These are phyloP conservation scores for Paratilapia polleni DNA, from an alignment of 2,113 vertebrate species.

Conservation along the genomic window DNA sequence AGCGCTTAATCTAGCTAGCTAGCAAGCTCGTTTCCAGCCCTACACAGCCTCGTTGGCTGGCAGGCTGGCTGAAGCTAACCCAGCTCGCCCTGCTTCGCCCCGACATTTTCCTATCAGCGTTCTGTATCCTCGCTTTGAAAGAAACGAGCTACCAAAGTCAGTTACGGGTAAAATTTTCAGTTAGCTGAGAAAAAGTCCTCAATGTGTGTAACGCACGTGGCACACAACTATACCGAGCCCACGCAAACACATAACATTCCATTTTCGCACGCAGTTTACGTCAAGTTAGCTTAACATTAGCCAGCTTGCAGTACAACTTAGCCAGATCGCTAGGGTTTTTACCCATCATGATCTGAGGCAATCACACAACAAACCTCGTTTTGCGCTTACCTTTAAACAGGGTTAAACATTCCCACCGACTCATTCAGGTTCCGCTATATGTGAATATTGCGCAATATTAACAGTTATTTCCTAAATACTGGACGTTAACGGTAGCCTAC, in stretches of 20 bases:
- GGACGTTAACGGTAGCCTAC: constrained; percentile 73
- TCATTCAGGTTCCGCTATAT: constrained; percentile 48
- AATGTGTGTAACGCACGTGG: constrained; percentile 69
- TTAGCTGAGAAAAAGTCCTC: constrained; percentile 2
- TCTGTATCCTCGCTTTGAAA: constrained; percentile 11
- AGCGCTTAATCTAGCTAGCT: constrained; percentile 65
- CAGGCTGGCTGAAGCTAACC: constrained; percentile 46
- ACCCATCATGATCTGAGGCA: not conserved
- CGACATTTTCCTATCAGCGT: constrained; percentile 61
- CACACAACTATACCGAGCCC: constrained; percentile 53
- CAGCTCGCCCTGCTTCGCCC: constrained; percentile 50
- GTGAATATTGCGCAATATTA: constrained; percentile 43
- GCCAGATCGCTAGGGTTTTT: constrained; percentile 66
- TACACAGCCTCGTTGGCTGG: constrained; percentile 26
- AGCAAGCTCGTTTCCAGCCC: constrained; percentile 45
- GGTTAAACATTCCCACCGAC: constrained; percentile 40
- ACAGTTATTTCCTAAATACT: constrained; percentile 59
- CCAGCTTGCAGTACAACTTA: constrained; percentile 55
- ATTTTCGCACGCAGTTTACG: constrained; percentile 73
- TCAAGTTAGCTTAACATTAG: constrained; percentile 74
- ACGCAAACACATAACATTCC: constrained; percentile 69
- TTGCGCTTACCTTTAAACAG: constrained; percentile 74
- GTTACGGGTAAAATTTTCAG: not conserved
- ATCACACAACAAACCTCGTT: constrained; percentile 20
- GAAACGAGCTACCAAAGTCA: not conserved